Conservation (phyloP, 2,888 invertebrate species). For the Helleia helle region DNA sequence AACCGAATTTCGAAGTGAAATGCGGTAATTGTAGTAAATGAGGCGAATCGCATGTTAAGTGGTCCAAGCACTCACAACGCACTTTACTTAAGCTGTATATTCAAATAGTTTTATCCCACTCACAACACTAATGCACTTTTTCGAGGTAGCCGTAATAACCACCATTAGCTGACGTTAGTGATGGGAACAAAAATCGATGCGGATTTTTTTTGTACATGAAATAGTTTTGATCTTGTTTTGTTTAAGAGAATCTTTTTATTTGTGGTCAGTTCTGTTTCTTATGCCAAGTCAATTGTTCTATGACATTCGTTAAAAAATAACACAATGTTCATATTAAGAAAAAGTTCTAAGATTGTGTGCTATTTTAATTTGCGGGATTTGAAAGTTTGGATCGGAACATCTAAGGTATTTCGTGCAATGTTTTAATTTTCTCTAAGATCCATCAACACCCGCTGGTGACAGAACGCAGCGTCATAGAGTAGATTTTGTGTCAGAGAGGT, state of each 20-base stretch:
- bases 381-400: no score
- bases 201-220: slow-evolving; percentile 25
- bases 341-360: no score
- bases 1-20: slow-evolving; percentile 30
- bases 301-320: no score
- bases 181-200: slow-evolving; percentile 31
- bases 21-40: slow-evolving; percentile 53
- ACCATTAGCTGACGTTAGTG: slow-evolving; percentile 43
- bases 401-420: no score
- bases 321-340: no score
- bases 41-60: slow-evolving; percentile 59
- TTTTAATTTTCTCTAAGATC: no score
- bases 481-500: no score
- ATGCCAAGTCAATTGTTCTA: no score
- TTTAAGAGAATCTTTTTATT: slow-evolving; percentile 21
- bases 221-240: slow-evolving; percentile 21
- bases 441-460: no score
- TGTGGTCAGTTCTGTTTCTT: slow-evolving; percentile 7
- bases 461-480: no score
- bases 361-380: no score
- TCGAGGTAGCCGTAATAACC: slow-evolving; percentile 38
- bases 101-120: slow-evolving; percentile 68
- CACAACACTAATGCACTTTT: slow-evolving; percentile 67
- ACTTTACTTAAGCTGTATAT: slow-evolving; percentile 63
- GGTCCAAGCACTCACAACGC: slow-evolving; percentile 55